phyloP scores from a whole-genome alignment of 2,113 vertebrate species.

The Atherinomorus stipes region DNA sequence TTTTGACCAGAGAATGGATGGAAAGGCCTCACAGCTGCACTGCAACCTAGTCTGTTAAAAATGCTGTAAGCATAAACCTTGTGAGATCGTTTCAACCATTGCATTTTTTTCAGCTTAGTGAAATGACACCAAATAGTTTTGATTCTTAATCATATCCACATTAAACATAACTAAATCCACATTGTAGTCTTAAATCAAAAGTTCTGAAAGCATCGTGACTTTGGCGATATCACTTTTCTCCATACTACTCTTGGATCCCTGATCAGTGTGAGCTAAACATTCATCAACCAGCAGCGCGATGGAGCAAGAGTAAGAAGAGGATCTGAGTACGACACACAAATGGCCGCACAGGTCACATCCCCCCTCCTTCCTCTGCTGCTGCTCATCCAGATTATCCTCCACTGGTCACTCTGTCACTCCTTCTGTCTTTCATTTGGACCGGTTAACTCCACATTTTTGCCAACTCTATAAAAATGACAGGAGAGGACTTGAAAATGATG shows the following conservation, averaged over 20 bases:
- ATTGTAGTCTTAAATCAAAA: background rate
- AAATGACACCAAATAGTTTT: slow-evolving; percentile 18
- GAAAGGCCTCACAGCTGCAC: background rate
- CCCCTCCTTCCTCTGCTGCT: slow-evolving; percentile 9
- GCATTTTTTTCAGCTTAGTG: slow-evolving; percentile 1
- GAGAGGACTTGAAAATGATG: slow-evolving; percentile 24
- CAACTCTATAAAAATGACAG: slow-evolving; percentile 40
- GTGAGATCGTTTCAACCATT: background rate
- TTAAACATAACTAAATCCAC: background rate
- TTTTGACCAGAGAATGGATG: background rate
- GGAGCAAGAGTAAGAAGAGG: slow-evolving; percentile 1
- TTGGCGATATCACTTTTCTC: background rate
- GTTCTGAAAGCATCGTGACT: background rate
- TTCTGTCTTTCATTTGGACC: slow-evolving; percentile 37
- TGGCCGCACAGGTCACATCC: background rate
- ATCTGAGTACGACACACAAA: slow-evolving; percentile 3
- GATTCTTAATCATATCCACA: slow-evolving; percentile 20
- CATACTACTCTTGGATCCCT: background rate
- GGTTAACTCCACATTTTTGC: slow-evolving; percentile 20
- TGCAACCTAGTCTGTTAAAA: background rate
- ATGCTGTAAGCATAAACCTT: background rate
- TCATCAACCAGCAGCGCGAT: background rate
- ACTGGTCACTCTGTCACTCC: slow-evolving; percentile 33
- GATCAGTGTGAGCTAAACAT: slow-evolving; percentile 8
- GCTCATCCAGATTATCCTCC: slow-evolving; percentile 24